Evolutionary conservation across 2,797 vertebrate genomes (phyloP), one percentile per base, ranked within the genome.

Genomic region (Zenarchopterus dispar): DNA sequence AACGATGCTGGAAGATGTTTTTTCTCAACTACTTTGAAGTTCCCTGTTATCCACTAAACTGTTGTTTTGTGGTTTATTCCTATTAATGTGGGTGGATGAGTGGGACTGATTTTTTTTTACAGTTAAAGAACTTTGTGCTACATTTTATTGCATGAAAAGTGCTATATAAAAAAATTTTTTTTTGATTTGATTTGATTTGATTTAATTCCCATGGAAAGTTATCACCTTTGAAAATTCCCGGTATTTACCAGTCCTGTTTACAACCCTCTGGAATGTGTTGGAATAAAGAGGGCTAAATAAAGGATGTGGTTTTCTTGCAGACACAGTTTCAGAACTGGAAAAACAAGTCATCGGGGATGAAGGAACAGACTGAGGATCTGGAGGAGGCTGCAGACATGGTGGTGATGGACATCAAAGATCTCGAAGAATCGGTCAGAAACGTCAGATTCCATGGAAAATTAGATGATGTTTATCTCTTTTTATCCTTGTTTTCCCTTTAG

Each of bases 281-380:
- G 31, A 11, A 39, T 49, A 4, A 53, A 45, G 54, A 1, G n/a
- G n/a, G 15, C 8, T 0, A n/a, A 44, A 47, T 51, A 6, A 28
- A 7, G 7, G 8, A 28, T 8, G 28, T 28, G 8, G 17, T 80
- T 73, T 84, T 11, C 55, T 77, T 24, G 33, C 81, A 99, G 97
- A 84, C 45, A 22, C 92, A 93, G 70, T 93, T 96, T 78, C 83
- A 92, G 15, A 86, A 90, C 66, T 97, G 96, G 93, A 94, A 86
- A 86, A 94, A 94, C 59, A 90, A 93, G 50, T 94, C 93, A 1
- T 47, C 75, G 4, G 72, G 87, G 59, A 91, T 94, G 89, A 93
- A 86, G 70, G 78, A 63, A n/a, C 91, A 94, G 70, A 88, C 93
- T 1, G 91, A 72, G 23, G 89, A 89, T 33, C 82, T 95, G 86